Conservation (phyloP, 2,888 invertebrate genomes). For the Trachelus troglodyta region DNA sequence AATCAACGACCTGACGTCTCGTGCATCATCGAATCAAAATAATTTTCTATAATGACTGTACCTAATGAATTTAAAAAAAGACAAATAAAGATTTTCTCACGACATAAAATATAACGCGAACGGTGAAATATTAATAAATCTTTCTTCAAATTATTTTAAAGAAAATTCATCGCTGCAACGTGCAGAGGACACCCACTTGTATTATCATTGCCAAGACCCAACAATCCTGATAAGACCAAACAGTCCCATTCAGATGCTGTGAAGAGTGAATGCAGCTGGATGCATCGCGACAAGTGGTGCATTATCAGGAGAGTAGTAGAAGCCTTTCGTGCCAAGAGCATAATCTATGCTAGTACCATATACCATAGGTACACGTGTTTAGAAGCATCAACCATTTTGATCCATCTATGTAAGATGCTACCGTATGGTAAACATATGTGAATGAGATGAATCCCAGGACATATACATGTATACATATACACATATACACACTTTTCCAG, state of each 20-base stretch:
- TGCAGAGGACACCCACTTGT: not conserved
- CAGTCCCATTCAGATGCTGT: not conserved
- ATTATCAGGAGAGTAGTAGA: not conserved
- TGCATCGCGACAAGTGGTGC: not conserved
- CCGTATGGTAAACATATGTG: not conserved
- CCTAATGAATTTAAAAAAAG: not conserved
- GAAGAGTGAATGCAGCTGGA: not conserved
- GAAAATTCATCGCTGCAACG: not conserved
- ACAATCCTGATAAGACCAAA: not conserved
- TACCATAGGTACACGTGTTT: not conserved
- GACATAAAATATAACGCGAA: not conserved
- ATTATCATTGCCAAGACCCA: not conserved
- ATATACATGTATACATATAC: too few relatives aligned
- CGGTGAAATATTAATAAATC: not conserved
- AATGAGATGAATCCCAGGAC: not conserved
- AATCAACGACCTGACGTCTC: not conserved
- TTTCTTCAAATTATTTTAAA: not conserved
- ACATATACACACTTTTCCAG: not conserved
- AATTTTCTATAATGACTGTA: not conserved
- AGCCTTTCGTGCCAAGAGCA: not conserved
- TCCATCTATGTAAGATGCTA: not conserved
- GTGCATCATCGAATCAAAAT: not conserved
- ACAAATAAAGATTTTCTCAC: not conserved
- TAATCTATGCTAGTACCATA: not conserved
- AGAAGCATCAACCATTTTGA: not conserved